Evolutionary conservation across 64 coral and sea anemone genomes (phyloP), one percentile per base, ranked within the genome.

Genomic region (Dendrophyllia cribrosa): DNA sequence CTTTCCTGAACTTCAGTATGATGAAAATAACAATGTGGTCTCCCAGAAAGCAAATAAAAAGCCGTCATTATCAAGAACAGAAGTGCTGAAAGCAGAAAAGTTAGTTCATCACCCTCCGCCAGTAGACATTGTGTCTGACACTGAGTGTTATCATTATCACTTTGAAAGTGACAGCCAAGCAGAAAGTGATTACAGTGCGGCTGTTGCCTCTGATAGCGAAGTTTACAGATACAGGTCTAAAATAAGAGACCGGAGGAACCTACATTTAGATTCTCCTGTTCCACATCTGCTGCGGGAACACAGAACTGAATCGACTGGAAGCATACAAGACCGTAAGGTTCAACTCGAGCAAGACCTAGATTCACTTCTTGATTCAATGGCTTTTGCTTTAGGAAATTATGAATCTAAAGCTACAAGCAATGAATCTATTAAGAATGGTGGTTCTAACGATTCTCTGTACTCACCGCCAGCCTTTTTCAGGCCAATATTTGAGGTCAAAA

Each of bases 401-500:
- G 61, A 79, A n/a, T 9, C 44, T 15, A 59, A 24, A 19, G 16
- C 58, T 76, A 72, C 34, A 34, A 34, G 70, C 72, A 58, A 66
- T 21, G 61, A 34, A 13, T 6, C 62, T 78, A 80, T 59, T 78
- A 62, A 43, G 50, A 67, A 66, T 83, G 61, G 61, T 49, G 61
- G 61, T 17, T 64, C 80, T 21, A 65, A 76, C 4, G 91, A 86
- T 50, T 15, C 82, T 24, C 16, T 78, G 48, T 97, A 97, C 74
- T 77, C 75, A 48, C 86, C 95, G 4, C 95, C 95, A 7, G 88
- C 80, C 23, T 93, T 97, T 82, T 97, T 91, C 79, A 97, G 92
- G 77, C 95, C 95, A 58, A 91, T 97, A 58, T 97, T 97, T 75
- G 95, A 97, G 93, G 95, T 97, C 23, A 97, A 91, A 74, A 97